Base-by-base conservation (phyloP, 2,113 vertebrate genomes). In the Mustela lutreola region DNA sequence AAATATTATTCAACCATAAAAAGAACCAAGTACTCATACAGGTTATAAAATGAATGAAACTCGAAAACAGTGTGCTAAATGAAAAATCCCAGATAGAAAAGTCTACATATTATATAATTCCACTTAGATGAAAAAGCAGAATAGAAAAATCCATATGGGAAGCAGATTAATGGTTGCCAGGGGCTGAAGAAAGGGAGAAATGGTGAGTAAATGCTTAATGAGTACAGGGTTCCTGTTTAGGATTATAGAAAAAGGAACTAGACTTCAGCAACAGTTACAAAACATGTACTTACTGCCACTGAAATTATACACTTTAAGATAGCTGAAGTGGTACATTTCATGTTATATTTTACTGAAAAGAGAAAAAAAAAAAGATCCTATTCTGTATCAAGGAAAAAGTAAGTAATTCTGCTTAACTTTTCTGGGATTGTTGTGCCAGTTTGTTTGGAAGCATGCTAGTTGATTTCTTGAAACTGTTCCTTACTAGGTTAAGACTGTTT, bases 401-500 rank as follows among this genome's bases (percentile, higher is more conserved):
- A 16, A 53, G 50, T 39, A 90, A 83, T 22, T 10, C 26, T 31
- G 3, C 48, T 58, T 93, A 76, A 85, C n/a, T 80, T 73, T 60
- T 84, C 31, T 28, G 75, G 24, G 33, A 94, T 42, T 28, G 24
- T 56, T 56, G 14, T 36, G 22, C 19, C 21, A 71, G 48, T 89
- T 75, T 82, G 53, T 91, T 21, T 78, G 7, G 48, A 79, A 89
- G 22, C 11, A n/a, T 63, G 26, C 21, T 70, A 63, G 50, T 26
- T 97, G 75, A 67, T 71, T 84, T 84, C 48, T 67, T 91, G 22
- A 91, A 84, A 91, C 2, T 45, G 36, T 3, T 88, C 73, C 48
- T 63, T 92, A 73, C 56, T 78, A 70, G 24, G 24, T 65, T 79
- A 82, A 82, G 89, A 89, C n/a, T 93, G 36, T 50, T 95, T 93